Evolutionary conservation across 2,797 vertebrate genomes (phyloP).

Genomic region (Oryzias dopingdopingensis): DNA sequence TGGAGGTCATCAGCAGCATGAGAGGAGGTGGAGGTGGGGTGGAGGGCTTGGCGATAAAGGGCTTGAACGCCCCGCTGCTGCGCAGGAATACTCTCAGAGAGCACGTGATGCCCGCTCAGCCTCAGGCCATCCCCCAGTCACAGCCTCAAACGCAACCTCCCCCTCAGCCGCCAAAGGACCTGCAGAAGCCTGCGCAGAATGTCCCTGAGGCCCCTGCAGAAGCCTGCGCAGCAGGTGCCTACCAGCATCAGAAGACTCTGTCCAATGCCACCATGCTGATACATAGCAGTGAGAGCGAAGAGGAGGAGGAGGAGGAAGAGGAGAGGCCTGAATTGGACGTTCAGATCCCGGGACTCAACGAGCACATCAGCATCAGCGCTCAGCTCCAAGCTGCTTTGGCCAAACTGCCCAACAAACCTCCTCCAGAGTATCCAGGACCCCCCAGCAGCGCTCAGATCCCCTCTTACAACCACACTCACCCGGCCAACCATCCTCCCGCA

Average conservation of each 20-base stretch:
- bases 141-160: slow-evolving; percentile 66
- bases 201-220: slow-evolving; percentile 67
- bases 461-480: slow-evolving; percentile 45
- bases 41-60: slow-evolving; percentile 87
- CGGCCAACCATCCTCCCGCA: slow-evolving; percentile 48
- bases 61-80: slow-evolving; percentile 81
- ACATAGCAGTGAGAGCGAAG: slow-evolving; percentile 93
- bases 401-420: slow-evolving; percentile 94
- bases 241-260: slow-evolving; percentile 92
- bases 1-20: slow-evolving; percentile 91
- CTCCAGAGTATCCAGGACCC: slow-evolving; percentile 91
- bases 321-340: slow-evolving; percentile 80
- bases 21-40: slow-evolving; percentile 81
- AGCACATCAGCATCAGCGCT: slow-evolving; percentile 86
- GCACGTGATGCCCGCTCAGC: slow-evolving; percentile 80
- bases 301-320: slow-evolving; percentile 86
- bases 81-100: slow-evolving; percentile 89
- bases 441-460: slow-evolving; percentile 81
- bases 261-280: slow-evolving; percentile 96
- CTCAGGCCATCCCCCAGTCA: slow-evolving; percentile 68
- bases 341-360: slow-evolving; percentile 81
- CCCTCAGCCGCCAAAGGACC: slow-evolving; percentile 71
- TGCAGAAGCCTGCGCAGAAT: slow-evolving; percentile 75
- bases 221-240: slow-evolving; percentile 63
- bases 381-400: slow-evolving; percentile 94